Conservation (phyloP, 2,888 invertebrate species). For the Elmis aenea region DNA sequence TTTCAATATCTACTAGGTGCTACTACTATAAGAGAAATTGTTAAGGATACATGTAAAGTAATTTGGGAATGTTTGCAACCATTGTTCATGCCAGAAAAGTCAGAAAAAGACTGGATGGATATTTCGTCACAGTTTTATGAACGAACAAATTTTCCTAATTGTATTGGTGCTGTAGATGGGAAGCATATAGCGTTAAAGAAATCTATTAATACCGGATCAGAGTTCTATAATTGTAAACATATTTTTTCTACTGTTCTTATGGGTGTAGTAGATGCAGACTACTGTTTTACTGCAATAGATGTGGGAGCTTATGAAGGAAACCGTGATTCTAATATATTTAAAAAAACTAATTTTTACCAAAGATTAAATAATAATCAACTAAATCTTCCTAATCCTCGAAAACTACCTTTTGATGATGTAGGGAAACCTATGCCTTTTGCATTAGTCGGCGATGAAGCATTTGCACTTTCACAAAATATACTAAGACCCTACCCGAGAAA, state of each 20-base stretch:
- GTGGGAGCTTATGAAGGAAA: conserved; percentile 5
- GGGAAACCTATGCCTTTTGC: no score
- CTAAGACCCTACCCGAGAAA: neutral
- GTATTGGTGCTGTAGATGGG: conserved; percentile 3
- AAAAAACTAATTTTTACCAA: no score
- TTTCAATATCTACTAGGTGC: conserved; percentile 7
- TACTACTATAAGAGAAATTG: conserved; percentile 9
- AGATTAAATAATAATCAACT: no score
- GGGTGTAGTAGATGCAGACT: conserved; percentile 5
- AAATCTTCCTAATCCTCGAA: neutral
- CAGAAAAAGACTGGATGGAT: conserved; percentile 7
- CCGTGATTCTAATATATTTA: conserved; percentile 6
- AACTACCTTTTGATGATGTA: neutral
- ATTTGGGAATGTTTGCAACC: conserved; percentile 9
- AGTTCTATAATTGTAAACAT: conserved; percentile 4
- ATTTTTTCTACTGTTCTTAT: conserved; percentile 1
- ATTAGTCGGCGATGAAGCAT: conserved; percentile 1
- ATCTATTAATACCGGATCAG: conserved; percentile 4
- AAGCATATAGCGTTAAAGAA: conserved; percentile 9
- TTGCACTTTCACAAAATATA: neutral
- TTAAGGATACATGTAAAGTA: conserved; percentile 12
- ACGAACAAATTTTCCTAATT: conserved; percentile 8
- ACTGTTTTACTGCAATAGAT: conserved; percentile 3
- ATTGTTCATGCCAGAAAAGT: conserved; percentile 8
- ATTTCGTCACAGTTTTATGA: conserved; percentile 9